Evolutionary conservation across 2,888 invertebrate genomes (phyloP).

Genomic region (Ecliptopera silaceata): DNA sequence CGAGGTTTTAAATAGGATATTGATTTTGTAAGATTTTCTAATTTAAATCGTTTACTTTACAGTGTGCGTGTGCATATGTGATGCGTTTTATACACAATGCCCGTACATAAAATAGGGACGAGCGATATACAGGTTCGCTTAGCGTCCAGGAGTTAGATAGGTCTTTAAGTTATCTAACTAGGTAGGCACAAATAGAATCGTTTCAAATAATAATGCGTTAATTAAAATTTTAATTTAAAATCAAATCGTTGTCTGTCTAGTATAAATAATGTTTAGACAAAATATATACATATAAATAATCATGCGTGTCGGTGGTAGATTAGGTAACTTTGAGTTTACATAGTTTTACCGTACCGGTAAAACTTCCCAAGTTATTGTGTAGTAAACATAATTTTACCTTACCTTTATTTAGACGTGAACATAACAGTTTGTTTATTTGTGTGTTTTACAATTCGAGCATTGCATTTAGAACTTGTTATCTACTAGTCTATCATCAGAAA

Average conservation of each 20-base stretch:
- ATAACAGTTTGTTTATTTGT: too few relatives aligned
- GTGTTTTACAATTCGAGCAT: neutral
- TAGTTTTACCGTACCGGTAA: too few relatives aligned
- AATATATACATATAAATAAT: too few relatives aligned
- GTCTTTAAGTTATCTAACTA: neutral
- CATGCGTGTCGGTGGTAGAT: neutral
- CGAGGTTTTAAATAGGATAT: neutral
- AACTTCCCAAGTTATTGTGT: neutral
- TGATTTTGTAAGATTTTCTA: neutral
- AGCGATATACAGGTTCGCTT: neutral
- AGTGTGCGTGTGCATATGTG: neutral
- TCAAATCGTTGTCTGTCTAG: neutral
- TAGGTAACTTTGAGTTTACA: neutral
- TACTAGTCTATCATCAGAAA: neutral
- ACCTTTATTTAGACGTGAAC: too few relatives aligned
- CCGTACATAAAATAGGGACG: neutral
- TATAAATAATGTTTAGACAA: neutral
- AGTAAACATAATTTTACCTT: neutral
- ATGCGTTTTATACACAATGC: constrained; percentile 1
- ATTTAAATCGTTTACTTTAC: neutral
- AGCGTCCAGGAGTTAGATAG: neutral
- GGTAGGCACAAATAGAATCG: neutral
- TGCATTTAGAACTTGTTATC: neutral
- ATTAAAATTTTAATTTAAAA: neutral
- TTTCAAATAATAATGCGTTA: neutral